Conservation (phyloP, 2,888 invertebrate species). For the Platypus cylindrus region DNA sequence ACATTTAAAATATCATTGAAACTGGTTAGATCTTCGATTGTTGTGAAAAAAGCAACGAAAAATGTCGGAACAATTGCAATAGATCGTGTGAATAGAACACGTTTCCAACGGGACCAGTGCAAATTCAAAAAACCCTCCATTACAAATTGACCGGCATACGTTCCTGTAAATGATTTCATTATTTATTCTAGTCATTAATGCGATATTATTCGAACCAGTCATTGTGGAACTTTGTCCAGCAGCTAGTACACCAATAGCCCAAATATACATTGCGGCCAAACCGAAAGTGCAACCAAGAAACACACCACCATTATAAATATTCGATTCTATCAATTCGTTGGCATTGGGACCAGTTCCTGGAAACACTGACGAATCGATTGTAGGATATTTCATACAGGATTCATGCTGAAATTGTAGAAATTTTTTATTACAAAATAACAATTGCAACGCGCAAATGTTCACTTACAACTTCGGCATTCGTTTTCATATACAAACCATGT, state of each 20-base stretch:
- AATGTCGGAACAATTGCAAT: constrained; percentile 71
- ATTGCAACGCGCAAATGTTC: not conserved
- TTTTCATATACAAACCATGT: constrained; percentile 61
- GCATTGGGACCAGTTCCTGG: constrained; percentile 28
- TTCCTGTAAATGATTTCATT: constrained; percentile 34
- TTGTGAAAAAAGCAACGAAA: constrained; percentile 52
- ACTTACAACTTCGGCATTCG: constrained; percentile 55
- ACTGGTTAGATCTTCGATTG: constrained; percentile 55
- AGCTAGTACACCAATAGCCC: constrained; percentile 72
- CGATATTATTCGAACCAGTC: constrained; percentile 43
- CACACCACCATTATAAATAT: constrained; percentile 61
- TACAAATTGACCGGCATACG: constrained; percentile 78
- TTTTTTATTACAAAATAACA: not conserved
- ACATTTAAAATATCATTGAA: constrained; percentile 83
- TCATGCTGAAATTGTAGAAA: constrained; percentile 27
- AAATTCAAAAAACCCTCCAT: constrained; percentile 83
- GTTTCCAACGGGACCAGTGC: constrained; percentile 76
- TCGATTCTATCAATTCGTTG: constrained; percentile 44
- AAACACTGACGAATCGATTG: constrained; percentile 33
- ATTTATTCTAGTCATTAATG: too few relatives aligned
- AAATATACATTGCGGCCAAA: constrained; percentile 65
- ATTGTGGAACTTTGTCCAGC: constrained; percentile 77
- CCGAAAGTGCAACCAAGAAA: constrained; percentile 70
- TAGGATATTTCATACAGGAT: constrained; percentile 26
- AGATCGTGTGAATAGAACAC: constrained; percentile 65